Conservation (phyloP, 2,888 invertebrate genomes). For the Odontocolon sp. region DNA sequence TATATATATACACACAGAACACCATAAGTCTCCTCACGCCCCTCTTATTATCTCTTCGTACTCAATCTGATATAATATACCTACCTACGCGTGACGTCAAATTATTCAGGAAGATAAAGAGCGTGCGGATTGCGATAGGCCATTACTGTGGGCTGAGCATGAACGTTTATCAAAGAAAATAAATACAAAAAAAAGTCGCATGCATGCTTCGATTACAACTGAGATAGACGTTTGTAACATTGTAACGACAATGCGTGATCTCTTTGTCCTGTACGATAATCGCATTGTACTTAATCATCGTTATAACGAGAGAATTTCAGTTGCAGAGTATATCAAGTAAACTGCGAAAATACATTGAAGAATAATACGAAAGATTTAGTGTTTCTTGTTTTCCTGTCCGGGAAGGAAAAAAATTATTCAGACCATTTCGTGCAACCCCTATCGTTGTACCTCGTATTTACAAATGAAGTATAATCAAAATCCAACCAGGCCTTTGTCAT, state of each 20-base stretch:
- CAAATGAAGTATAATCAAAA: conserved; percentile 60
- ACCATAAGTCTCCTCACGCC: conserved; percentile 21
- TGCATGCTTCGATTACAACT: conserved; percentile 9
- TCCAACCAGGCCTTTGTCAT: conserved; percentile 42
- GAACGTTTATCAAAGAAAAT: conserved; percentile 22
- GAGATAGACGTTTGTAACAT: background rate
- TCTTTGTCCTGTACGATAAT: conserved; percentile 17
- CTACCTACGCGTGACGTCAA: background rate
- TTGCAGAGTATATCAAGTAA: conserved; percentile 17
- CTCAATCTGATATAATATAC: conserved; percentile 24
- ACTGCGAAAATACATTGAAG: background rate
- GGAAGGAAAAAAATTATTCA: conserved; percentile 33
- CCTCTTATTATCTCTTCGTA: conserved; percentile 28
- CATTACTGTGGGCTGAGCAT: background rate
- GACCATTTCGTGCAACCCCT: conserved; percentile 28
- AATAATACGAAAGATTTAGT: conserved; percentile 19
- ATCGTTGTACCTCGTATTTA: conserved; percentile 46
- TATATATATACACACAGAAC: conserved; percentile 15
- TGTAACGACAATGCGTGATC: conserved; percentile 31
- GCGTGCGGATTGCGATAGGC: conserved; percentile 40
- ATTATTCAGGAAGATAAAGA: conserved; percentile 34
- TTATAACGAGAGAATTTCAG: conserved; percentile 26
- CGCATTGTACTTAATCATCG: conserved; percentile 35
- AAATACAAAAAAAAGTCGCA: conserved; percentile 1
- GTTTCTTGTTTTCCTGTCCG: background rate